Percentiles rank a stretch among this genome's conserved stretches.
phyloP scores from a whole-genome alignment of 2,113 vertebrate species.

The Tricholaema leucomelas region DNA sequence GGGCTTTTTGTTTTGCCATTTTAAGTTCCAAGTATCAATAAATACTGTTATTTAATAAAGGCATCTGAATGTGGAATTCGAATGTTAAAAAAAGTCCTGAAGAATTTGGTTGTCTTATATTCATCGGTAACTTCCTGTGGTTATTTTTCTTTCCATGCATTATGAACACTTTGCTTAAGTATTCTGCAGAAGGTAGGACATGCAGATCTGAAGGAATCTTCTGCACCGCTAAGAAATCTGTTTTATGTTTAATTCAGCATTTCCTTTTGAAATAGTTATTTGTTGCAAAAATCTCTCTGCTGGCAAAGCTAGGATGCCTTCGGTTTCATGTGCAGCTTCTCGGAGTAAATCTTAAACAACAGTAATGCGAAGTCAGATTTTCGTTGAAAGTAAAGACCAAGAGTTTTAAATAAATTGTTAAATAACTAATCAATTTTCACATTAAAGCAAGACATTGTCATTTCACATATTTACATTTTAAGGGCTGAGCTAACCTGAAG shows the following conservation, averaged over 20 bases:
- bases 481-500: constrained; percentile 32
- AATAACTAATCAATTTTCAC: constrained; percentile 65
- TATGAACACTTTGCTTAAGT: neutral
- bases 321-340: constrained; percentile 49
- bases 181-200: neutral
- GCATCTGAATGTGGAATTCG: neutral
- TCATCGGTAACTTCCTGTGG: neutral
- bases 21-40: neutral
- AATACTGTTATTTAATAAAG: neutral
- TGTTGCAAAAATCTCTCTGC: constrained; percentile 48
- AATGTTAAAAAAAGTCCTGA: neutral
- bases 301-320: constrained; percentile 67
- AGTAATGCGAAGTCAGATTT: constrained; percentile 2
- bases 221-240: neutral
- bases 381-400: constrained; percentile 48
- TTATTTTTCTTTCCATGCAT: neutral
- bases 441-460: constrained; percentile 69
- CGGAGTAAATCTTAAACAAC: constrained; percentile 56
- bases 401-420: constrained; percentile 75
- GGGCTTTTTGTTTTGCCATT: neutral
- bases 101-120: neutral
- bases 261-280: constrained; percentile 62
- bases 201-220: neutral
- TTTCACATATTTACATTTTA: constrained; percentile 73
- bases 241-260: constrained; percentile 17